Evolutionary conservation across 2,888 invertebrate genomes (phyloP).

Genomic region (Monopis laevigella): DNA sequence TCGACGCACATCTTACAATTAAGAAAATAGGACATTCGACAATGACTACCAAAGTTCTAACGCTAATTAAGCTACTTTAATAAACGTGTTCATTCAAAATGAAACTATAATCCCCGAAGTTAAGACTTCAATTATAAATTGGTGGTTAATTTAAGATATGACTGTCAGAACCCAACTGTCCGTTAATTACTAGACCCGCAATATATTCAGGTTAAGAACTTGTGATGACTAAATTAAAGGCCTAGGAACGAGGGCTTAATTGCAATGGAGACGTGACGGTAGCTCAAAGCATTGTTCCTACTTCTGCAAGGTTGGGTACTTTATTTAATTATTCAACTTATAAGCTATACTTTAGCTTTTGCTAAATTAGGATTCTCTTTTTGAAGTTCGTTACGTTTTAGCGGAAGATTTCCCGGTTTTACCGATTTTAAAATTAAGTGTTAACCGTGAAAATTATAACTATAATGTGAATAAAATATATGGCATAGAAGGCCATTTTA

Average conservation of each 20-base stretch:
- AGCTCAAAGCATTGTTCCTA: no score
- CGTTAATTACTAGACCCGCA: conserved; percentile 36
- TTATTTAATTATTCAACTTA: no score
- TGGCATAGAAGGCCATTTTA: no score
- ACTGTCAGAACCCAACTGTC: conserved; percentile 7
- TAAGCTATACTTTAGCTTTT: no score
- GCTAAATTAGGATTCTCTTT: no score
- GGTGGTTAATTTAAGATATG: background rate
- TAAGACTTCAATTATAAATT: background rate
- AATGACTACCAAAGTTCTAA: background rate
- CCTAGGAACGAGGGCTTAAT: conserved; percentile 39
- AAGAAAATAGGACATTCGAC: background rate
- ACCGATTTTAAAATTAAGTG: no score
- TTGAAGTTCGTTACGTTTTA: no score
- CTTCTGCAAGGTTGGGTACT: no score
- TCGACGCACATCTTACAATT: conserved; percentile 2
- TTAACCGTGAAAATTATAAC: no score
- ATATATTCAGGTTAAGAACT: conserved; percentile 46
- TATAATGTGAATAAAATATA: no score
- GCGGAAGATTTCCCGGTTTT: no score
- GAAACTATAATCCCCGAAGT: background rate
- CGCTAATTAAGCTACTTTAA: background rate
- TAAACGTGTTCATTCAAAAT: background rate
- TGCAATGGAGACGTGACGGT: conserved; percentile 30
- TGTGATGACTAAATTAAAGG: conserved; percentile 49